Base-by-base conservation (phyloP, 2,113 vertebrate species). In the Cairina moschata region DNA sequence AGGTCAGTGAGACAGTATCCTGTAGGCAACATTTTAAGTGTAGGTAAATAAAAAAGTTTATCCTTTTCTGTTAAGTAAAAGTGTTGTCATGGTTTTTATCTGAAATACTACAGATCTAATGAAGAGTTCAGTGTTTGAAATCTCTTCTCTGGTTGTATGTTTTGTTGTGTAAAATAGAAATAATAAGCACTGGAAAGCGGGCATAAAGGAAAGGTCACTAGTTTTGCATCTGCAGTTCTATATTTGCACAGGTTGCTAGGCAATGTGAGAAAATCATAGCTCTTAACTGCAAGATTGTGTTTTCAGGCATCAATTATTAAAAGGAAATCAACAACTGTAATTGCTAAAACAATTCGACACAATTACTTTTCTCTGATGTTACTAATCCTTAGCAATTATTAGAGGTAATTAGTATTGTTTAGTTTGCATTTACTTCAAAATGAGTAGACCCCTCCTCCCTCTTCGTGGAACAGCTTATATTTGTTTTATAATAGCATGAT, bases 161-260 rank as follows among this genome's bases (percentile, higher is more conserved):
- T 91, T 92, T 92, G 42, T 48, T 86, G 31, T 76, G 20, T 72
- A 82, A 59, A 36, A 28, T 60, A 34, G 67, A 87, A 95, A 95
- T 88, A 95, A 87, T 75, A 95, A 96, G 91, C 68, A 59, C 88
- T 89, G 83, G 75, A 81, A 93, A 91, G 23, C 50, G 92, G 59
- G 23, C 93, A 88, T 40, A 86, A 93, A 94, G 91, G 88, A 93
- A 97, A 97, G 97, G 96, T 97, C 97, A 97, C 71, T 98, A 93
- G 79, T 95, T 97, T 97, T 97, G 88, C 92, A 96, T 97, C 96
- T 96, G 82, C 83, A 94, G 88, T 97, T 97, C 96, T 98, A 97
- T 97, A 97, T 97, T 98, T 97, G 93, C 55, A 55, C 92, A 97
- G 95, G 96, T 98, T 98, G 97, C 96, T 98, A 97, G 90, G 97